Evolutionary conservation across 2,888 invertebrate species (phyloP), one percentile per base, ranked within the genome.

Genomic region (Adela reaumurella): DNA sequence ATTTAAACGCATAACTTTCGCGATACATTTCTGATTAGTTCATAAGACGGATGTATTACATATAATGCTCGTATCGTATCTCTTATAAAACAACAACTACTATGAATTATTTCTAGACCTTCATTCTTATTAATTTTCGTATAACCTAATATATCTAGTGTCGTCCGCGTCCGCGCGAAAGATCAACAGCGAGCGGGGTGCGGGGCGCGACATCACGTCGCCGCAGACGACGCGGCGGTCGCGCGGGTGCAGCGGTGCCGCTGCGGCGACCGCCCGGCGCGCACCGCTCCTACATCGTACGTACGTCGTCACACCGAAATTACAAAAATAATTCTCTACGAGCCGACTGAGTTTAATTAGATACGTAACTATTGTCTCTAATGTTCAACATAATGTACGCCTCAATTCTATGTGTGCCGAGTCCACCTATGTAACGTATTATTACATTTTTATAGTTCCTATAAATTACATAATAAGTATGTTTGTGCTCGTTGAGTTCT

Each of bases 21-120:
- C 60, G 62, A 65, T 62, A 62, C 60, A 60, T 62, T 64, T 60
- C 65, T 62, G 67, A 65, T 66, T 67, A 69, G 60, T 72, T 77
- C 77, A 77, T 74, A 76, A 76, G 76, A 77, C 74, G 76, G 78
- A 77, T 74, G 74, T 70, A 68, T 60, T 68, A 67, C 74, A 76
- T 70, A 74, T 70, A 77, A 74, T 59, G 66, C 61, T 68, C 68
- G 70, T 68, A 72, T 64, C 66, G 72, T 68, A 35, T 35, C 69
- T 68, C 74, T 74, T 76, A 78, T 64, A 77, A 77, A 76, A 77
- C 77, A 74, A 74, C 76, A 70, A 71, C 77, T 78, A 77, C 76
- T 60, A 62, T 70, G 67, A 69, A 59, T 71, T 70, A 69, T 64
- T 59, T 63, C 70, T 74, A 74, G 62, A 63, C 68, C 67, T 14